A percentile compares a stretch with the other conserved stretches of the same genome.
These are phyloP conservation scores for Caenorhabditis drosophilae DNA, from an alignment of 2,888 invertebrate genomes.

Conservation along the genomic window DNA sequence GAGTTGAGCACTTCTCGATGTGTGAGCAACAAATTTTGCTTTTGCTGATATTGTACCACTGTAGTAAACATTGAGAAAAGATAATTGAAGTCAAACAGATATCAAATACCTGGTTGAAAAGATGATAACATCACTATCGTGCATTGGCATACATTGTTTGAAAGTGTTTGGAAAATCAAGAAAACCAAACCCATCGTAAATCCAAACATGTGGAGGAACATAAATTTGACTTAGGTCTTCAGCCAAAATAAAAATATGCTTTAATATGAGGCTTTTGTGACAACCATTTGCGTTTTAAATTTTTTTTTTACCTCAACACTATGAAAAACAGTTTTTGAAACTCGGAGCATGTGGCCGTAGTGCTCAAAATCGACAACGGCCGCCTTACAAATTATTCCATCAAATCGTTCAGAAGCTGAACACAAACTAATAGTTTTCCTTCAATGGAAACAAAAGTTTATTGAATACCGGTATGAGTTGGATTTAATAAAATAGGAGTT, in stretches of 20 bases:
- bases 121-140: conserved; percentile 4
- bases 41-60: conserved; percentile 16
- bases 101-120: conserved; percentile 16
- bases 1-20: conserved; percentile 16
- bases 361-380: conserved; percentile 41
- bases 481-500: conserved; percentile 38
- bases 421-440: not conserved
- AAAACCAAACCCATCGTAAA: conserved; percentile 43
- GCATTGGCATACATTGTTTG: conserved; percentile 1
- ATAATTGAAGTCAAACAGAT: not conserved
- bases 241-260: conserved; percentile 41
- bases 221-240: conserved; percentile 35
- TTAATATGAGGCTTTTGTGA: too few relatives aligned
- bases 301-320: conserved; percentile 8
- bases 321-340: conserved; percentile 8
- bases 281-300: not conserved
- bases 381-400: conserved; percentile 19
- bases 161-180: conserved; percentile 28
- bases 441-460: not conserved
- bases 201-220: conserved; percentile 37
- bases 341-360: conserved; percentile 33
- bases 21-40: conserved; percentile 28
- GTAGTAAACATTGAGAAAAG: too few relatives aligned
- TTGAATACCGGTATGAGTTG: conserved; percentile 30
- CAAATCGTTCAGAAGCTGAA: conserved; percentile 28